These are phyloP conservation scores for Astyanax mexicanus DNA, from an alignment of 2,797 vertebrate genomes.

Conservation along the genomic window DNA sequence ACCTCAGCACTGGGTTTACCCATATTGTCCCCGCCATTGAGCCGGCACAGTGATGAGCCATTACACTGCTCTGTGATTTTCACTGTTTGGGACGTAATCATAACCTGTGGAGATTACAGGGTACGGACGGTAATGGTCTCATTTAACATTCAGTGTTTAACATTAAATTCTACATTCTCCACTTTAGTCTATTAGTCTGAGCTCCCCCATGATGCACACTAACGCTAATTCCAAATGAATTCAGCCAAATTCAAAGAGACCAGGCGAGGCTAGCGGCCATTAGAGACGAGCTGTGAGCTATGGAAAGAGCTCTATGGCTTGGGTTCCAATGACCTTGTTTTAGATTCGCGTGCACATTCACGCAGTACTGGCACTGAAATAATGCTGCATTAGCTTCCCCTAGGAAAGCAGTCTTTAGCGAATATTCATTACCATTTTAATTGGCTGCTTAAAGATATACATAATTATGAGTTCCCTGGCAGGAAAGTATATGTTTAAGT, in stretches of 20 bases:
- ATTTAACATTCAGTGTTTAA: slow-evolving; percentile 18
- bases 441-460: slow-evolving; percentile 63
- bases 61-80: background rate
- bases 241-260: background rate
- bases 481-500: slow-evolving; percentile 49
- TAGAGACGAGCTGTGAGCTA: background rate
- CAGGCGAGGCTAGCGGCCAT: background rate
- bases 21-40: background rate
- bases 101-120: background rate
- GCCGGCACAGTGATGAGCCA: background rate
- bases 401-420: slow-evolving; percentile 42
- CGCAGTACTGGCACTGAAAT: background rate
- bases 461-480: slow-evolving; percentile 56
- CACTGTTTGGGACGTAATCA: background rate
- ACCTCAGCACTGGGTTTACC: too few relatives aligned
- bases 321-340: slow-evolving; percentile 12
- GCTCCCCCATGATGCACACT: background rate
- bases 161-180: slow-evolving; percentile 19
- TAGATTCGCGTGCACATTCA: slow-evolving; percentile 4
- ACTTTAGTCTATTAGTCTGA: slow-evolving; percentile 3
- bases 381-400: slow-evolving; percentile 29
- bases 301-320: background rate
- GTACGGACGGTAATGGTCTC: slow-evolving; percentile 1
- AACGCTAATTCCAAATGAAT: slow-evolving; percentile 19
- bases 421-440: slow-evolving; percentile 64